Evolutionary conservation across 2,113 vertebrate species (phyloP).

Genomic region (Bos javanicus): DNA sequence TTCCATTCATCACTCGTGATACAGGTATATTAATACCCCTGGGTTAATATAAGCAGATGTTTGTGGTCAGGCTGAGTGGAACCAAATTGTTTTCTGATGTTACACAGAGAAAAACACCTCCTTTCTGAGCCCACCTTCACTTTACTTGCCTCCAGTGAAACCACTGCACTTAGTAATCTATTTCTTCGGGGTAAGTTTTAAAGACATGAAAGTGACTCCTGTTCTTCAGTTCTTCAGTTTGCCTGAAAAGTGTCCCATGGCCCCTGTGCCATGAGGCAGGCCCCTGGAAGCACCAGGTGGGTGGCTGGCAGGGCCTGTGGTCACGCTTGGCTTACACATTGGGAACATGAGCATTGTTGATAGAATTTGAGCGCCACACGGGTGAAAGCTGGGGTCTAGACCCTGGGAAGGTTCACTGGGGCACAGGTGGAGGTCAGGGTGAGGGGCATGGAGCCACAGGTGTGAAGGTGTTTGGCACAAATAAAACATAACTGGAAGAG

Average conservation of each 20-base stretch:
- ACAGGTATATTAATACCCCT: constrained; percentile 9
- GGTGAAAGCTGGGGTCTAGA: neutral
- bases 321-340: neutral
- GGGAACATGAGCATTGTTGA: neutral
- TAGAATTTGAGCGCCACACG: fast-evolving
- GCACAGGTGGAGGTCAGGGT: too few relatives aligned
- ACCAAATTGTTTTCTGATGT: constrained; percentile 6
- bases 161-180: neutral
- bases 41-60: constrained; percentile 27
- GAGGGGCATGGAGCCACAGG: neutral
- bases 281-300: neutral
- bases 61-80: neutral
- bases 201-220: constrained; percentile 13
- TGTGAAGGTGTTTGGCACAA: too few relatives aligned
- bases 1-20: neutral
- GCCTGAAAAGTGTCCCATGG: neutral
- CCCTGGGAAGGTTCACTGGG: neutral
- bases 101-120: neutral
- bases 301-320: neutral
- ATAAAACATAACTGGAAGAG: too few relatives aligned
- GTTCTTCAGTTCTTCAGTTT: neutral
- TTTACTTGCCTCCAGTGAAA: neutral
- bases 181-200: neutral
- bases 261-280: neutral
- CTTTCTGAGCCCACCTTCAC: neutral